A percentile compares a stretch with the other conserved stretches of the same genome.
These are phyloP conservation scores for Myripristis murdjan DNA, from an alignment of 2,797 vertebrate species.

Conservation along the genomic window DNA sequence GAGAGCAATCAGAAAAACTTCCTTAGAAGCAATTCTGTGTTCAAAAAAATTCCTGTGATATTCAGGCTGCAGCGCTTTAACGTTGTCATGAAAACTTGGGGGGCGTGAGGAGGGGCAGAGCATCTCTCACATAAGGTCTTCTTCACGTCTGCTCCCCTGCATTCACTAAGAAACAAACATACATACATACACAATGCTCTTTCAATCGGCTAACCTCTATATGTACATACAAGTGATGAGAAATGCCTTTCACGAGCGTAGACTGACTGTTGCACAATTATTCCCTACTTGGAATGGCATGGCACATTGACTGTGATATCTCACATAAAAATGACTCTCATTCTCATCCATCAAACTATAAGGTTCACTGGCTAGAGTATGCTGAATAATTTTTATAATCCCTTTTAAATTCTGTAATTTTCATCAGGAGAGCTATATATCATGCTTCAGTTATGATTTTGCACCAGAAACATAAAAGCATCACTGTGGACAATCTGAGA, in stretches of 20 bases:
- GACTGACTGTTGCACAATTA: constrained; percentile 67
- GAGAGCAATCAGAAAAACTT: constrained; percentile 60
- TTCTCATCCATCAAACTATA: constrained; percentile 53
- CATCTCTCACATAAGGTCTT: constrained; percentile 65
- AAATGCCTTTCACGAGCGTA: constrained; percentile 70
- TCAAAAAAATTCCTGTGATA: constrained; percentile 63
- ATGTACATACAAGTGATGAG: constrained; percentile 87
- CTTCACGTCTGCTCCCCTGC: constrained; percentile 61
- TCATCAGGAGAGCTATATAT: constrained; percentile 68
- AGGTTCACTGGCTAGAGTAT: constrained; percentile 40
- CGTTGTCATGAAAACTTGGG: constrained; percentile 56
- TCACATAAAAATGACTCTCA: constrained; percentile 58
- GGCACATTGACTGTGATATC: constrained; percentile 64
- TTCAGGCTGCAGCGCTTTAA: constrained; percentile 69
- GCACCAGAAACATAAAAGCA: constrained; percentile 72
- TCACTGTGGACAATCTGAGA: constrained; percentile 70
- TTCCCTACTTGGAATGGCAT: constrained; percentile 66
- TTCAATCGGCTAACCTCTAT: constrained; percentile 78
- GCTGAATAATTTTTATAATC: constrained; percentile 50
- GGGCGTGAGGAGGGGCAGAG: constrained; percentile 53
- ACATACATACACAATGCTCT: constrained; percentile 54
- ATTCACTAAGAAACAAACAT: constrained; percentile 65
- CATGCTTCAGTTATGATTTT: constrained; percentile 81
- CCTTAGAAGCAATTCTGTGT: constrained; percentile 64
- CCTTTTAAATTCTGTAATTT: constrained; percentile 56